Base-by-base conservation (phyloP, 2,797 vertebrate species). In the Esox lucius region DNA sequence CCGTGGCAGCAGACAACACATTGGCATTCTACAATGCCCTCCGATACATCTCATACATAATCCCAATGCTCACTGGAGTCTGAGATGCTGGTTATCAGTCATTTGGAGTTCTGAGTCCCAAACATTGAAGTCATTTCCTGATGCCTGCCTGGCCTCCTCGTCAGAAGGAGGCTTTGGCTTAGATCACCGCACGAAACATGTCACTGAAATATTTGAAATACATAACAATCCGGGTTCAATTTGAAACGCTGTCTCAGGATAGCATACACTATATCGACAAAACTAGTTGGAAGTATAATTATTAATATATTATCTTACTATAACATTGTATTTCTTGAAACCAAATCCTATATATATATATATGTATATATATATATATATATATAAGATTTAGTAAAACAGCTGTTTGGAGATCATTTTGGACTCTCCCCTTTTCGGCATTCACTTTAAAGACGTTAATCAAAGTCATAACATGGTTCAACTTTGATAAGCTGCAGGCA, bases 391-490 rank as follows among this genome's bases (percentile, higher is more conserved):
- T 70, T 70, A 5, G 22, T 42, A 46, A 4, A 26, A 19, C 53
- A 56, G 17, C 31, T 56, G 51, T 39, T 31, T 56, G 24, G 28
- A 28, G 64, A n/a, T 28, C 6, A 46, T 42, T 46, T 72, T 62
- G 31, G 72, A 72, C n/a, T 35, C 77, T 90, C 88, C 89, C 89
- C 85, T 90, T 89, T 82, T 83, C 79, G 87, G 85, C 78, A 86
- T 61, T 5, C 31, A 82, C 82, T 82, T 24, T 13, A 84, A 75
- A 88, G 84, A 88, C 90, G 87, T 87, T 91, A 91, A 92, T 93
- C 90, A 91, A 91, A 91, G 88, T 88, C 86, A 85, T 80, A 87
- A 86, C 87, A 86, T 91, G 91, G 92, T 91, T 89, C 88, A 68
- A 83, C 82, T 84, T 87, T 90, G 90, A 92, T 91, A 91, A 91